phyloP scores from a whole-genome alignment of 2,113 vertebrate species.

The Empidonax traillii region DNA sequence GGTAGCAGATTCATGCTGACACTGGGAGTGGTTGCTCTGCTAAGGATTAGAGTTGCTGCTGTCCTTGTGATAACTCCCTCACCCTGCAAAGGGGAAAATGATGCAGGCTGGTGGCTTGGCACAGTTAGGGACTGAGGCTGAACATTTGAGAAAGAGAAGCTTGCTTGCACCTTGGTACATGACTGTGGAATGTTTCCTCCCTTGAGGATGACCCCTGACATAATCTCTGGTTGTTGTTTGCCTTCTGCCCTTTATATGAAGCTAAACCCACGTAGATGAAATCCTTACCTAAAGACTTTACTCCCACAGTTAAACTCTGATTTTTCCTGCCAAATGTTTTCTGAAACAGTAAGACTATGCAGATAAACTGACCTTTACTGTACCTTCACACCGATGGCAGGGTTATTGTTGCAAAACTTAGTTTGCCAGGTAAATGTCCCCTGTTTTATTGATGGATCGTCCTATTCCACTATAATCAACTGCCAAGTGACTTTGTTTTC shows the following conservation, averaged over 20 bases:
- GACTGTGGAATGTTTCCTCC: not conserved
- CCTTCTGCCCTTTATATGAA: not conserved
- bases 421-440: not conserved
- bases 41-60: not conserved
- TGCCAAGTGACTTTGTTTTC: conserved; percentile 9
- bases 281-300: not conserved
- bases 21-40: accelerated
- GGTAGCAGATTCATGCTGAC: accelerated
- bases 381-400: not conserved
- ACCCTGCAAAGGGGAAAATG: not conserved
- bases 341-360: not conserved
- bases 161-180: not conserved
- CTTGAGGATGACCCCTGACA: not conserved
- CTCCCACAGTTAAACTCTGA: not conserved
- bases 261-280: not conserved
- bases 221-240: not conserved
- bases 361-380: not conserved
- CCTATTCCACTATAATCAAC: not conserved
- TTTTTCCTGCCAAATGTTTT: not conserved
- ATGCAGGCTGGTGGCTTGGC: not conserved
- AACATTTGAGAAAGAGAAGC: accelerated
- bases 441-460: not conserved
- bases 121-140: not conserved
- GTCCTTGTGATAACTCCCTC: not conserved
- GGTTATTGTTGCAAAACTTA: not conserved